These are phyloP conservation scores for Tetranychus truncatus DNA, from an alignment of 2,888 invertebrate genomes.

Conservation along the genomic window DNA sequence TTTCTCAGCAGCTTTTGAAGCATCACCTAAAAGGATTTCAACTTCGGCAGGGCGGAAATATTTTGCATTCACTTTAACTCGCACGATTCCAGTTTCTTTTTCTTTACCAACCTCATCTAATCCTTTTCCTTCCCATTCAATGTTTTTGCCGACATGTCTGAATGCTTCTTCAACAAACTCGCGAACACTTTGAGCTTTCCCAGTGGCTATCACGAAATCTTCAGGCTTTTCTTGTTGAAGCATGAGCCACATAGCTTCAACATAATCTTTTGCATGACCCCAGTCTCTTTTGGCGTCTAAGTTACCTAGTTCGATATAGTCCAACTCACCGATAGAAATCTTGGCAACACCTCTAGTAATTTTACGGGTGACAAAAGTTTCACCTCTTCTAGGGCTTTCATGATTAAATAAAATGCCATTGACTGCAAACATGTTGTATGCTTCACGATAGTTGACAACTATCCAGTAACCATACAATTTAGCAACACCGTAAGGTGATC, in stretches of 20 bases:
- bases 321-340: slow-evolving; percentile 68
- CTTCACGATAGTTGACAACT: slow-evolving; percentile 81
- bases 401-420: slow-evolving; percentile 93
- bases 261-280: slow-evolving; percentile 92
- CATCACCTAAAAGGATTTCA: slow-evolving; percentile 75
- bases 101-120: slow-evolving; percentile 60
- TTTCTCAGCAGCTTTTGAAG: slow-evolving; percentile 65
- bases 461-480: slow-evolving; percentile 94
- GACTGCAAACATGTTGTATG: slow-evolving; percentile 83
- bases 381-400: slow-evolving; percentile 82
- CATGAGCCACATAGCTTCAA: slow-evolving; percentile 99
- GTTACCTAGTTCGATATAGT: slow-evolving; percentile 73
- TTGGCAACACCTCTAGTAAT: slow-evolving; percentile 94
- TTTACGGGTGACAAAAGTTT: slow-evolving; percentile 95
- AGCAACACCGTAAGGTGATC: slow-evolving; percentile 89
- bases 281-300: slow-evolving; percentile 89
- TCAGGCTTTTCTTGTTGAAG: slow-evolving; percentile 74
- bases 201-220: slow-evolving; percentile 93
- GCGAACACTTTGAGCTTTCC: slow-evolving; percentile 77
- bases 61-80: slow-evolving; percentile 75
- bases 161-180: slow-evolving; percentile 91
- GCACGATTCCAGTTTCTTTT: slow-evolving; percentile 48
- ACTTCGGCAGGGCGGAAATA: slow-evolving; percentile 97
- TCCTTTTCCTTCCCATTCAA: slow-evolving; percentile 73
- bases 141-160: slow-evolving; percentile 53